A percentile compares a stretch with the other conserved stretches of the same genome.
phyloP scores from a whole-genome alignment of 2,888 invertebrate species.

The Suillia variegata region DNA sequence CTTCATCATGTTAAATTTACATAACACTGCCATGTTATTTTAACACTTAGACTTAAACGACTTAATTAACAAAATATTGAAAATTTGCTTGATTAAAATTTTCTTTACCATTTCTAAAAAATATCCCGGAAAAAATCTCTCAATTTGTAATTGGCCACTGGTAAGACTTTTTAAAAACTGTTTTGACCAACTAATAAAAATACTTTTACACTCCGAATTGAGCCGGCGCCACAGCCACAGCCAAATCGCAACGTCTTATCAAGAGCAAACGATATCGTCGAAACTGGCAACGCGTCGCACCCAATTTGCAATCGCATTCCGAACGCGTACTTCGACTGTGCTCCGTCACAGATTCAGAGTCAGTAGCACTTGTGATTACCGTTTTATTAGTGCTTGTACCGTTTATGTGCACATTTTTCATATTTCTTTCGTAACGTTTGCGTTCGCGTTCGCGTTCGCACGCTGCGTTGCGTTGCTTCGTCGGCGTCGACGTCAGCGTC shows the following conservation, averaged over 20 bases:
- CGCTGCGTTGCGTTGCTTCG: neutral
- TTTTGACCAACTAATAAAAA: no score
- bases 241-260: neutral
- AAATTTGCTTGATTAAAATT: no score
- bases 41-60: no score
- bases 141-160: no score
- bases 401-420: constrained; percentile 28
- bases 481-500: neutral
- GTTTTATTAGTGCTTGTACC: constrained; percentile 26
- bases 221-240: neutral
- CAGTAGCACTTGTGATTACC: constrained; percentile 8
- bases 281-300: neutral
- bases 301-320: no score
- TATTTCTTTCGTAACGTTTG: constrained; percentile 12
- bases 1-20: no score
- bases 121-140: no score
- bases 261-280: neutral
- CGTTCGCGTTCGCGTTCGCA: constrained; percentile 7
- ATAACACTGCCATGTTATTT: no score
- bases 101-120: no score
- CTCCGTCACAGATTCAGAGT: neutral
- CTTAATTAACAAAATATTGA: no score
- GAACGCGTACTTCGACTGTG: neutral
- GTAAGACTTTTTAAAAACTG: no score
- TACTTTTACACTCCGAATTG: no score